Conservation (phyloP, 2,113 vertebrate species). For the Progne subis region DNA sequence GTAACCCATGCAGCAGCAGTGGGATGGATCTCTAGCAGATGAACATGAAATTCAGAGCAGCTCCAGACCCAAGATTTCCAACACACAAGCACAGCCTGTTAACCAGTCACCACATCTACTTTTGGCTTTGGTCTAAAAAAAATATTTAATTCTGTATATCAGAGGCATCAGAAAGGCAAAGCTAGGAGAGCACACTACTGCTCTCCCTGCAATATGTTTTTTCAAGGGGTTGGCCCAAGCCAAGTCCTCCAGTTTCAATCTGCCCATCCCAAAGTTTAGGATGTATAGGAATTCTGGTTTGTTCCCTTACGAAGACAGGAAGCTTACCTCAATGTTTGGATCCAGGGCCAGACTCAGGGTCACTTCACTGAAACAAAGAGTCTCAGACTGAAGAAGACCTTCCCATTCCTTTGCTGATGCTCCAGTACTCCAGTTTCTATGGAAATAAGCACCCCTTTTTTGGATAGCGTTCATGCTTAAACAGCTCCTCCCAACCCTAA, state of each 20-base stretch:
- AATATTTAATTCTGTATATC: not conserved
- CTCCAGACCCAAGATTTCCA: not conserved
- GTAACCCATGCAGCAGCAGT: not conserved
- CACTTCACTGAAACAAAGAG: not conserved
- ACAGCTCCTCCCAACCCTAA: constrained; percentile 39
- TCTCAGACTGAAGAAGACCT: not conserved
- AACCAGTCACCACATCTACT: not conserved
- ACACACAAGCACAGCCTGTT: not conserved
- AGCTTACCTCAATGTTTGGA: not conserved
- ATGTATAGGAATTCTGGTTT: accelerated
- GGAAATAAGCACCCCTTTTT: not conserved
- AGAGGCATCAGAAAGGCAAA: not conserved
- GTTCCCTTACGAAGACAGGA: not conserved
- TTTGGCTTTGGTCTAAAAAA: not conserved
- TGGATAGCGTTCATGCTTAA: not conserved
- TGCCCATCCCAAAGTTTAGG: not conserved
- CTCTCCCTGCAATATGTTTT: accelerated
- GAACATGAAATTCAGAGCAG: not conserved
- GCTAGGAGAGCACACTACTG: not conserved
- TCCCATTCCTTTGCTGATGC: constrained; percentile 3
- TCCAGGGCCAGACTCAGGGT: not conserved
- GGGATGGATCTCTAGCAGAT: not conserved
- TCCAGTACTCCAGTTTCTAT: not conserved
- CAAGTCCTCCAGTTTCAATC: not conserved
- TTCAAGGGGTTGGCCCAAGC: not conserved